A percentile compares a stretch with the other conserved stretches of the same genome.
Evolutionary conservation across 2,797 vertebrate genomes (phyloP).

Genomic region (Enteromius anoplus): DNA sequence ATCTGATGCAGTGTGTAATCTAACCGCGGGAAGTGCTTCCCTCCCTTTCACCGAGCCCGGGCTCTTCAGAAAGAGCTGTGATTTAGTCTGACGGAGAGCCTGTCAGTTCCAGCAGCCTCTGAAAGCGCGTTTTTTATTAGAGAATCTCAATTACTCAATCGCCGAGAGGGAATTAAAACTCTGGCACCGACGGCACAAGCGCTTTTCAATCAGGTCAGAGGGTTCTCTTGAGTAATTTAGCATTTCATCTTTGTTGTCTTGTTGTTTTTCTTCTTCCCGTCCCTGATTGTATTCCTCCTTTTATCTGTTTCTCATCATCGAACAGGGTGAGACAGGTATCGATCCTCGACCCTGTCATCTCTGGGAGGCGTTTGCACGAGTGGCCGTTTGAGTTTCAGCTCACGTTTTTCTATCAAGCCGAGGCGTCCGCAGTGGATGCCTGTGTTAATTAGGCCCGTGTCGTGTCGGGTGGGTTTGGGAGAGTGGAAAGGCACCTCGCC

Average conservation of each 20-base stretch:
- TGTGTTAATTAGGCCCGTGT: conserved; percentile 64
- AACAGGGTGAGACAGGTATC: conserved; percentile 39
- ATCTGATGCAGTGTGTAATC: conserved; percentile 55
- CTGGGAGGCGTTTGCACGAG: conserved; percentile 43
- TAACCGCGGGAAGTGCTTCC: conserved; percentile 49
- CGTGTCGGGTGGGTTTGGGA: conserved; percentile 36
- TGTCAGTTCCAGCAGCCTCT: conserved; percentile 54
- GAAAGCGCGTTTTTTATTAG: conserved; percentile 56
- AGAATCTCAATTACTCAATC: conserved; percentile 56
- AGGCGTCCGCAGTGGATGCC: conserved; percentile 50
- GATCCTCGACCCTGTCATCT: conserved; percentile 54
- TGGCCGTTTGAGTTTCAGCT: conserved; percentile 28
- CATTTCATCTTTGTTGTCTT: conserved; percentile 14
- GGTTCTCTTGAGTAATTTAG: conserved; percentile 50
- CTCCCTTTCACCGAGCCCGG: conserved; percentile 4
- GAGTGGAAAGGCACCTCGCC: conserved; percentile 46
- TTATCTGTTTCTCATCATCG: conserved; percentile 39
- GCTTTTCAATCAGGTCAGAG: conserved; percentile 48
- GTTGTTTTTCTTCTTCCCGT: not conserved
- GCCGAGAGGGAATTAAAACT: conserved; percentile 53
- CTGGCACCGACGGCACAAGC: conserved; percentile 21
- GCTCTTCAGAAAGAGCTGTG: conserved; percentile 47
- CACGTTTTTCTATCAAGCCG: conserved; percentile 46
- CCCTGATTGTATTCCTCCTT: not conserved
- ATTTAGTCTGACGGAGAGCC: conserved; percentile 48